Evolutionary conservation across 2,888 invertebrate species (phyloP), one percentile per base, ranked within the genome.

Genomic region (Elgonia sp.): DNA sequence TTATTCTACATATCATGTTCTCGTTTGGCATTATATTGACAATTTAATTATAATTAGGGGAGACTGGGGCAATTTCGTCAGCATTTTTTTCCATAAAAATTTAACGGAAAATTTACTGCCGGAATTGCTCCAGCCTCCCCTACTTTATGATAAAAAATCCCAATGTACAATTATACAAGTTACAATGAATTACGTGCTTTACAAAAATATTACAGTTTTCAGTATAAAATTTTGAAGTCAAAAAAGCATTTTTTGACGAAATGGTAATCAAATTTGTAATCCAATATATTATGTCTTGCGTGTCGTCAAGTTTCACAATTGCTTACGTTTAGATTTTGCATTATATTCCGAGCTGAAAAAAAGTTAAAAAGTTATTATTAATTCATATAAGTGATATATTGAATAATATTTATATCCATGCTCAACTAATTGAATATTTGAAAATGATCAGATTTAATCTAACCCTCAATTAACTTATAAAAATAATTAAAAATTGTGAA

Each of bases 311-410:
- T 95, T 90, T 97, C 97, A 94, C 97, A 97, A 94, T 96, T 97
- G 39, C 98, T 98, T 88, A 98, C 96, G 92, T 97, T 96, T 87
- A 98, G 95, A 92, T 98, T 97, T 92, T 98, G 97, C 92, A 97
- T 95, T 91, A 97, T 97, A 94, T 98, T 98, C 84, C 98, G 96
- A 87, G 97, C 98, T 96, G 96, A 91, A 96, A 96, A 50, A 29
- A 29, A 29, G 5, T 29, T 29, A 29, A 5, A 29, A 29, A 3
- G 1, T 29, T 29, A 29, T 29, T 29, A 29, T 29, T 29, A 29
- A 5, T 29, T 29, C 21, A 50, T 29, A 53, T 57, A 57, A 21
- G 20, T 3, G 9, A 57, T n/a, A 57, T 62, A 55, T 50, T 46
- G 10, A 14, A 42, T 42, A 42, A 9, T 10, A 42, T 42, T 42